A percentile compares a stretch with the other conserved stretches of the same genome.
Evolutionary conservation across 2,113 vertebrate genomes (phyloP).

Genomic region (Gymnorhina tibicen): DNA sequence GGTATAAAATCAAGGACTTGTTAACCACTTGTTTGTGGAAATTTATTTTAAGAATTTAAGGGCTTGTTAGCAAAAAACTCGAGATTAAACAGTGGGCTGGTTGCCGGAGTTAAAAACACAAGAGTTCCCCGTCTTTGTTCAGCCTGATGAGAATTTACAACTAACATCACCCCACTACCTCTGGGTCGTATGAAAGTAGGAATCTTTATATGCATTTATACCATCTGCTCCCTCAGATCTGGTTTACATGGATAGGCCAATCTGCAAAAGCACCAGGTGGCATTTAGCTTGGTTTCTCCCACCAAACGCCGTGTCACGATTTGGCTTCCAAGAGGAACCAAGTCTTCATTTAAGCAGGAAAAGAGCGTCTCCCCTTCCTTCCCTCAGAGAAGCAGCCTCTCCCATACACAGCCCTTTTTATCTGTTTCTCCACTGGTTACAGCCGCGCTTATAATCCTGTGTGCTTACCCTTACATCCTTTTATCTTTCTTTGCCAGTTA

Average conservation of each 20-base stretch:
- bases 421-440: neutral
- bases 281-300: neutral
- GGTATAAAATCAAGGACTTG: neutral
- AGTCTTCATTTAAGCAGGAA: neutral
- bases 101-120: rapidly evolving
- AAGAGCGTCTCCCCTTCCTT: rapidly evolving
- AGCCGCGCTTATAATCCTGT: neutral
- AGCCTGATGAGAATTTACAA: neutral
- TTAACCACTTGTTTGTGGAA: neutral
- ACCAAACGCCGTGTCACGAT: rapidly evolving
- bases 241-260: neutral
- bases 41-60: neutral
- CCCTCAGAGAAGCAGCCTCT: neutral
- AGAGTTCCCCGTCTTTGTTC: neutral
- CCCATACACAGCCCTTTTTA: neutral
- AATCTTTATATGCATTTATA: neutral
- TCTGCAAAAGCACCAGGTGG: neutral
- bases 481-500: neutral
- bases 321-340: neutral
- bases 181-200: neutral
- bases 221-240: neutral
- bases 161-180: neutral
- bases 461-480: neutral
- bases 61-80: neutral
- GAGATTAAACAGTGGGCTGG: neutral